Base-by-base conservation (phyloP, 2,888 invertebrate genomes). In the Diarsia mendica region DNA sequence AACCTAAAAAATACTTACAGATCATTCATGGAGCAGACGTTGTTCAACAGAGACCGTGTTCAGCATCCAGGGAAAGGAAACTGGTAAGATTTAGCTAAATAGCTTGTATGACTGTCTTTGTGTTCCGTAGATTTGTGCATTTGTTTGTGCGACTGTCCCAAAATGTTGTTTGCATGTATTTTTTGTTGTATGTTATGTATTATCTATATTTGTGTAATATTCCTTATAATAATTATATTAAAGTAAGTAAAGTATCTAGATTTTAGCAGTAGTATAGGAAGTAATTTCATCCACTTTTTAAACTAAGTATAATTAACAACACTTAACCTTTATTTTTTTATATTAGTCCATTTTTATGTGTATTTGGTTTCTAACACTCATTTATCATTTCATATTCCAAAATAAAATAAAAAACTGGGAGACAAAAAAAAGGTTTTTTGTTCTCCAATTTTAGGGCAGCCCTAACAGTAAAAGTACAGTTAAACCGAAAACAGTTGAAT, bases 41-140 rank as follows among this genome's bases (percentile, higher is more conserved):
- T 91, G 92, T 87, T 96, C 96, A 39, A 93, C 92, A 15, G 98
- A 97, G 87, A 97, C 97, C 48, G 93, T 97, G 11, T 95, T 96
- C 87, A 97, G 97, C 88, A 92, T 97, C 28, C 98, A 98, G 89
- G 97, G 95, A 55, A 96, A 96, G 87, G 97, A 97, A 92, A 98
- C 98, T 89, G 98, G 98, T 97, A 96, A 92, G 91, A 83, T 60
- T 28, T 15, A 39, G 65, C 44, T 18, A 9, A 49, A 60, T 9
- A 44, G 0, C 53, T 49, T 20, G 10, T 33, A 18, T 1, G 0
- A 58, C 18, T 15, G 39, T 48, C 9, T 49, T n/a, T 46, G 1
- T 46, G 13, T 39, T 64, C 3, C 3, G 13, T 67, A 51, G 49
- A 44, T 33, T 60, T 55, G 9, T 72, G 60, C 49, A 48, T 48